Evolutionary conservation across 2,888 invertebrate species (phyloP).

Genomic region (Phortica magna): DNA sequence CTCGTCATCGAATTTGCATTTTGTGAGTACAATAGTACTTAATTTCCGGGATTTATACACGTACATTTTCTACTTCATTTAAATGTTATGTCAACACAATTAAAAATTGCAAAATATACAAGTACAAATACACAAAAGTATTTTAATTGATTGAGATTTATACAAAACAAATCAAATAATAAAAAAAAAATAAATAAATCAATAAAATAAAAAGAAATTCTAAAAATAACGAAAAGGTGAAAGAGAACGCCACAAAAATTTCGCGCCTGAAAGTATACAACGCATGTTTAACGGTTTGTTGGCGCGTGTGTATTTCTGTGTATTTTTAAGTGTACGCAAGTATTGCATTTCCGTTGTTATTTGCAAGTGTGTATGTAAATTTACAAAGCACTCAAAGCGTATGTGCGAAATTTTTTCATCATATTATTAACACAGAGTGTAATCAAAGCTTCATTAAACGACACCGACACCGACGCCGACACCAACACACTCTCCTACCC

Average conservation of each 20-base stretch:
- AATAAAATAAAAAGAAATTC: not conserved
- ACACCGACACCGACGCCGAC: not conserved
- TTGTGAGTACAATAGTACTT: slow-evolving; percentile 45
- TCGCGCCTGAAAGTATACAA: not conserved
- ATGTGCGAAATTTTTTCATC: slow-evolving; percentile 2
- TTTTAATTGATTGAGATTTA: not conserved
- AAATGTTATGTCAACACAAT: slow-evolving; percentile 38
- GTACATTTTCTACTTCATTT: not conserved
- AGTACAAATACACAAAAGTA: slow-evolving; percentile 16
- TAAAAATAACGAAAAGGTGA: not conserved
- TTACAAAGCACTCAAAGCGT: slow-evolving; percentile 24
- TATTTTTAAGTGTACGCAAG: not conserved
- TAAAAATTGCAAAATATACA: slow-evolving; percentile 25
- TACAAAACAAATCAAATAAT: not conserved
- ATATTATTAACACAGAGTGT: slow-evolving; percentile 13
- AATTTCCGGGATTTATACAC: slow-evolving; percentile 69
- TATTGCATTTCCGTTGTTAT: not conserved
- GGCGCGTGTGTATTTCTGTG: not conserved
- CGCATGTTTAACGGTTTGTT: not conserved
- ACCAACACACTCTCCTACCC: not conserved
- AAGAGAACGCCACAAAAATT: not conserved
- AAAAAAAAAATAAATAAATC: not conserved
- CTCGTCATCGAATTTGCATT: not conserved
- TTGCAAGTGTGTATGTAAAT: slow-evolving; percentile 4
- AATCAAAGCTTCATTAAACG: not conserved